Evolutionary conservation across 2,797 vertebrate species (phyloP).

Genomic region (Peromyscus aztecus): DNA sequence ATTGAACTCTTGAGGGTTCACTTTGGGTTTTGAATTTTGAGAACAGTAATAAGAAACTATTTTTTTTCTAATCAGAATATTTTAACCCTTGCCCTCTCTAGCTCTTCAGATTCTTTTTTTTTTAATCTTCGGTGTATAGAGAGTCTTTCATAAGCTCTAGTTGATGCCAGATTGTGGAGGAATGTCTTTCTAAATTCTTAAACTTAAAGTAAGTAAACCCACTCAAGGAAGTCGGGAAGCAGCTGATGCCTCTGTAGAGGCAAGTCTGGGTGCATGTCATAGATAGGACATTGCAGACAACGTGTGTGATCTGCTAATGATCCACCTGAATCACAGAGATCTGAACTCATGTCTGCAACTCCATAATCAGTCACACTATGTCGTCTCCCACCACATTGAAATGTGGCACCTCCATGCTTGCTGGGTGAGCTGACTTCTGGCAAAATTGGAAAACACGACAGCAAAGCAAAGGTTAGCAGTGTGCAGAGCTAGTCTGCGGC

Average conservation of each 20-base stretch:
- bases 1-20: constrained; percentile 74
- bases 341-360: background rate
- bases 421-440: background rate
- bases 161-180: background rate
- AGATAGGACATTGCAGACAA: background rate
- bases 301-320: background rate
- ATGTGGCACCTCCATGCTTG: background rate
- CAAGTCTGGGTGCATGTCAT: background rate
- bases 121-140: constrained; percentile 35
- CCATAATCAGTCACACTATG: background rate
- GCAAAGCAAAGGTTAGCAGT: background rate
- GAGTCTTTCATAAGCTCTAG: background rate
- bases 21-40: constrained; percentile 70
- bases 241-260: background rate
- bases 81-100: constrained; percentile 64
- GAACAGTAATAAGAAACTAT: constrained; percentile 64
- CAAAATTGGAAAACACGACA: background rate
- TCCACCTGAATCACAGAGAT: background rate
- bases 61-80: constrained; percentile 67
- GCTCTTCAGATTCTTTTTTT: background rate
- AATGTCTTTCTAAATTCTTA: constrained; percentile 37
- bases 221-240: background rate
- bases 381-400: background rate
- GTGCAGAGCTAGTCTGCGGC: background rate
- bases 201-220: background rate